Evolutionary conservation across 2,888 invertebrate genomes (phyloP), one percentile per base, ranked within the genome.

Genomic region (Erebia ligea): DNA sequence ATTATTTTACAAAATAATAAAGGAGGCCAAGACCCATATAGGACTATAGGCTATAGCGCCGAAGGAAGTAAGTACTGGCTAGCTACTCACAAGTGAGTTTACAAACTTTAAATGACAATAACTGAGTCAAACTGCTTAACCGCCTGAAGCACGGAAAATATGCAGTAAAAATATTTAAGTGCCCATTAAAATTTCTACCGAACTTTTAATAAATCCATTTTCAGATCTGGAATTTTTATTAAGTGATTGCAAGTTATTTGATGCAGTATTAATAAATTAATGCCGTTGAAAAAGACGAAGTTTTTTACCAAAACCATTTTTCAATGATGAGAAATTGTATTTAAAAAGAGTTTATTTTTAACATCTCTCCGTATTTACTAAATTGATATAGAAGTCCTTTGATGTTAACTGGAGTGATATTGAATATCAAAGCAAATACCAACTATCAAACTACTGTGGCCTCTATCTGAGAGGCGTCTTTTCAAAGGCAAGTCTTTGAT

Each of bases 401-500:
- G 63, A 68, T 58, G 72, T 72, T 70, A 74, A 72, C 69, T 66
- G 67, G 72, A 74, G 68, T 70, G 70, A 72, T 74, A 72, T 72
- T 74, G 67, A 74, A 72, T 71, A 69, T 71, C 73, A 75, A 75
- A 73, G 71, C 62, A 63, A 70, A 73, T 72, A 72, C 71, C 61
- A 67, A 67, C 64, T 72, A 69, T 67, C 66, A 69, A 69, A 72
- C 71, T 71, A 70, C 67, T 67, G 73, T 57, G 70, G 73, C 67
- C 73, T 71, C 69, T 70, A 63, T 69, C 64, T 62, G 67, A 67
- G 67, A 71, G 70, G 71, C 71, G 75, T 74, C 74, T 74, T 71
- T 75, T 75, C 48, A 74, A 73, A 75, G 68, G 56, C 67, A 69
- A 71, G 70, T 72, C 74, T 75, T 74, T 75, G 74, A 72, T 73